Evolutionary conservation across 2,888 invertebrate genomes (phyloP).

Genomic region (Dichetophora obliterata): DNA sequence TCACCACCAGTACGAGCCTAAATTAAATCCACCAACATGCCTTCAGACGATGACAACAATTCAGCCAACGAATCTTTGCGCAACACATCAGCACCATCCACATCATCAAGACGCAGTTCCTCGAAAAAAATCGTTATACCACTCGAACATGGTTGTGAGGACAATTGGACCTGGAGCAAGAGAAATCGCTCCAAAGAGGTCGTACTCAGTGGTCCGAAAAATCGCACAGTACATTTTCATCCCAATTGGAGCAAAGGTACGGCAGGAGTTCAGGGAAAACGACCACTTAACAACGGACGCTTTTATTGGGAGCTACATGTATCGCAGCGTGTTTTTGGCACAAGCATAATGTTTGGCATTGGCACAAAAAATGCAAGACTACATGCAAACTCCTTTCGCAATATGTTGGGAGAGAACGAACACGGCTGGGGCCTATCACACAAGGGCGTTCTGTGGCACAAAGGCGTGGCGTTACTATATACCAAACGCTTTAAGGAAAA

Average conservation of each 20-base stretch:
- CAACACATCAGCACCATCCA: constrained; percentile 15
- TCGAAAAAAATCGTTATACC: constrained; percentile 54
- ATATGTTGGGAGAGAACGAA: constrained; percentile 79
- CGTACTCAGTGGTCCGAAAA: constrained; percentile 73
- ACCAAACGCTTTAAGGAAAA: constrained; percentile 80
- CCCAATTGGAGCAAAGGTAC: constrained; percentile 84
- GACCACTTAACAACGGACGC: constrained; percentile 75
- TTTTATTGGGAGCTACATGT: constrained; percentile 78
- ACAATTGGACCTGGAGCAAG: constrained; percentile 79
- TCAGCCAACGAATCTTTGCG: constrained; percentile 35
- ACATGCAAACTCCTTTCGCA: constrained; percentile 78
- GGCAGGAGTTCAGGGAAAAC: constrained; percentile 78
- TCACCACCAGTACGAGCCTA: not conserved
- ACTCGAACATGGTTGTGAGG: constrained; percentile 72
- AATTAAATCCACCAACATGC: constrained; percentile 38
- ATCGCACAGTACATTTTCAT: constrained; percentile 78
- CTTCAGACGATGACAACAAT: constrained; percentile 48
- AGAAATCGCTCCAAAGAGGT: constrained; percentile 73
- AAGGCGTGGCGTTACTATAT: constrained; percentile 75
- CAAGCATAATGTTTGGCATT: constrained; percentile 82
- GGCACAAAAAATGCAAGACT: constrained; percentile 67
- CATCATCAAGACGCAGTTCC: constrained; percentile 44
- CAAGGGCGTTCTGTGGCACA: constrained; percentile 79
- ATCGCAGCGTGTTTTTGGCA: constrained; percentile 78
- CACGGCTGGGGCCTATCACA: constrained; percentile 82